These are phyloP conservation scores for Melanostoma mellinum DNA, from an alignment of 2,888 invertebrate genomes.

Conservation along the genomic window DNA sequence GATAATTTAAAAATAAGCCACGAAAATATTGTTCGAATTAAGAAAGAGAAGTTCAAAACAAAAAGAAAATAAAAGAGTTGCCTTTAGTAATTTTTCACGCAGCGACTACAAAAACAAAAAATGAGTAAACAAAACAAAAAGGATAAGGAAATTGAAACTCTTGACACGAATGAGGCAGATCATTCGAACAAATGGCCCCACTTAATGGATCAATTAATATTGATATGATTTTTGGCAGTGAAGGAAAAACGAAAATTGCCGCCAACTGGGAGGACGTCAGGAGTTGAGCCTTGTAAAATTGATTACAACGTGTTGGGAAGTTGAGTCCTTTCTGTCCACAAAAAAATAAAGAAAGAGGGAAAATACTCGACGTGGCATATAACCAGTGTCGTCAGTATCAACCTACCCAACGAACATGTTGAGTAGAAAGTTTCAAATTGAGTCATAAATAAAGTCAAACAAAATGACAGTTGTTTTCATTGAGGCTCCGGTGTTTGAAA, in stretches of 20 bases:
- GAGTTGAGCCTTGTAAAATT: conserved; percentile 43
- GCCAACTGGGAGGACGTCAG: conserved; percentile 14
- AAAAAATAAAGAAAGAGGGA: background rate
- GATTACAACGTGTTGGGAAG: conserved; percentile 41
- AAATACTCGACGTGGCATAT: background rate
- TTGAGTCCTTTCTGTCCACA: conserved; percentile 12
- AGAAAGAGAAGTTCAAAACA: background rate
- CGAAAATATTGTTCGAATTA: conserved; percentile 7
- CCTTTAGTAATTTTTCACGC: background rate
- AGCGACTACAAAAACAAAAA: background rate
- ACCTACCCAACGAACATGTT: background rate
- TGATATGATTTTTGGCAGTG: conserved; percentile 65
- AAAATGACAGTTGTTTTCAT: conserved; percentile 49
- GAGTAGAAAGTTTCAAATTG: conserved; percentile 45
- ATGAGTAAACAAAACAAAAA: background rate
- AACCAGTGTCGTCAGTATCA: too few species aligned
- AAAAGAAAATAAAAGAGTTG: background rate
- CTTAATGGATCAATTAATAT: conserved; percentile 67
- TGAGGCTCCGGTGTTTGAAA: conserved; percentile 31
- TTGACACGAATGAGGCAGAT: conserved; percentile 47
- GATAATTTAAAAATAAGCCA: conserved; percentile 53
- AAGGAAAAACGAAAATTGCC: conserved; percentile 40
- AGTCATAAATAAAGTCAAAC: conserved; percentile 50
- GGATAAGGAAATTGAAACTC: conserved; percentile 31
- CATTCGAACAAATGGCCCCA: conserved; percentile 51